Conservation (phyloP, 2,888 invertebrate species). For the Exocentrus adspersus region DNA sequence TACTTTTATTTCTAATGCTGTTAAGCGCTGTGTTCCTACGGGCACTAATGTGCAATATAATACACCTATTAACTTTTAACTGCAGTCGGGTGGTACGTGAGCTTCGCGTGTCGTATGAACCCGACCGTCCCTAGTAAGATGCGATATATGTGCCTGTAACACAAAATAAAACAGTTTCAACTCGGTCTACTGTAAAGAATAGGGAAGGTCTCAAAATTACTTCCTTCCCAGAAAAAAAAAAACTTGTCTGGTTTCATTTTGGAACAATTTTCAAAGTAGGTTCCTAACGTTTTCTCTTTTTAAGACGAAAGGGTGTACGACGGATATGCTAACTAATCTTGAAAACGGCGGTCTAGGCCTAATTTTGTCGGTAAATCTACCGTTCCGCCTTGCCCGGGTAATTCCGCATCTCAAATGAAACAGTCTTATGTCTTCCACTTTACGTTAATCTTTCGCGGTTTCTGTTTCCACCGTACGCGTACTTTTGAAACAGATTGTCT, state of each 20-base stretch:
- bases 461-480: background rate
- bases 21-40: constrained; percentile 39
- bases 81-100: constrained; percentile 41
- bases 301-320: constrained; percentile 4
- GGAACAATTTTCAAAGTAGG: too few relatives aligned
- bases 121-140: too few relatives aligned
- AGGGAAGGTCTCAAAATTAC: too few relatives aligned
- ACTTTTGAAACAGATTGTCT: constrained; percentile 9
- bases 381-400: background rate
- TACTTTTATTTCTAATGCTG: constrained; percentile 45
- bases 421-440: constrained; percentile 9
- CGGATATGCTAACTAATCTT: constrained; percentile 14
- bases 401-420: constrained; percentile 18
- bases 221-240: too few relatives aligned
- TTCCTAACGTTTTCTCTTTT: too few relatives aligned
- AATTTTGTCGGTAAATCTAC: constrained; percentile 17
- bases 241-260: too few relatives aligned
- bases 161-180: too few relatives aligned
- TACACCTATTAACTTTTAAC: constrained; percentile 38
- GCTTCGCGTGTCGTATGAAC: too few relatives aligned
- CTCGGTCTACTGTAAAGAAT: too few relatives aligned
- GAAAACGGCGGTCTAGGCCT: constrained; percentile 9
- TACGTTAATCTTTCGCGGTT: constrained; percentile 23
- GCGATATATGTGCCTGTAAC: too few relatives aligned
- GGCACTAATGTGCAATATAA: constrained; percentile 44